Evolutionary conservation across 2,888 invertebrate species (phyloP), one percentile per base, ranked within the genome.

Genomic region (Hermaeophaga mercurialis): DNA sequence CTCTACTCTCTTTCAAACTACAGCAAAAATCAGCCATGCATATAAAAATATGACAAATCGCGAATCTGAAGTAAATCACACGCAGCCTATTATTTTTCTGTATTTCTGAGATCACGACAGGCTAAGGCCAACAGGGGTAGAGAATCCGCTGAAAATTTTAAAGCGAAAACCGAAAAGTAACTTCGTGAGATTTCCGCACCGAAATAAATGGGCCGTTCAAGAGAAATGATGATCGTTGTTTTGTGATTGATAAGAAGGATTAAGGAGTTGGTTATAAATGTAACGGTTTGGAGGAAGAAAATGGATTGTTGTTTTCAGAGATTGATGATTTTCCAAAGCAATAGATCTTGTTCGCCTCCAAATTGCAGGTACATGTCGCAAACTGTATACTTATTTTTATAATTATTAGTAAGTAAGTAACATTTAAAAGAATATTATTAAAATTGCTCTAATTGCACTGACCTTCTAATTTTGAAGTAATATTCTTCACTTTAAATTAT

Each of bases 161-260:
- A 49, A 56, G 24, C 55, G 22, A 47, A 47, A 52, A 52, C 46
- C 33, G 33, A 46, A 43, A 46, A 46, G 45, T 52, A 33, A 39
- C 11, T 34, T 38, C 19, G 39, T 47, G 43, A 53, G 52, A 48
- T 56, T 56, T 50, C 55, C 31, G 19, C 56, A 19, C 39, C 43
- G 22, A 36, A 52, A 57, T 52, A 54, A 54, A 54, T 56, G 56
- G 60, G 46, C 38, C 45, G 50, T 56, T 59, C 47, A 43, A 47
- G 47, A 54, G 56, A 38, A 54, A 50, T 54, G 54, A 50, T 50
- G 50, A 52, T 56, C 56, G 59, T 54, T 54, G 49, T 43, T 50
- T 50, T 36, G 56, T 56, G 59, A 59, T 59, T 54, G 56, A 59
- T 56, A 56, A 59, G 52, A 28, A 38, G 48, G 52, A 59, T 58